Evolutionary conservation across 2,113 vertebrate species (phyloP).

Genomic region (Oceanites oceanicus): DNA sequence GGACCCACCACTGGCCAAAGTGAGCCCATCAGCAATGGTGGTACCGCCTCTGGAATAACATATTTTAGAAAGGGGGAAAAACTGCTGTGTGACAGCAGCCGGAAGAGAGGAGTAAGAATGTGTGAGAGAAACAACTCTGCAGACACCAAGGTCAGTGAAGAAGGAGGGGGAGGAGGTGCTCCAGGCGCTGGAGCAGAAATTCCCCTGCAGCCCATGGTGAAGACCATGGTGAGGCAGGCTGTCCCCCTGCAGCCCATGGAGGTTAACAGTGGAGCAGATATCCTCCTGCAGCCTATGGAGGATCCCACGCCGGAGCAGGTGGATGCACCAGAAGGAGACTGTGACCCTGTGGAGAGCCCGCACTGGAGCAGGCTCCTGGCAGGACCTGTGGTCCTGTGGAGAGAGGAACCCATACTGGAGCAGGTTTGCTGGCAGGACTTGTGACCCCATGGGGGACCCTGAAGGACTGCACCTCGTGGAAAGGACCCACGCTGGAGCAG

Average conservation of each 20-base stretch:
- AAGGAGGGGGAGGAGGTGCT: not conserved
- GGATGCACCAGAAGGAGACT: not conserved
- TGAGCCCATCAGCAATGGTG: fast-evolving
- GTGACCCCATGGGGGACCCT: not conserved
- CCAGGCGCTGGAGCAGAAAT: not conserved
- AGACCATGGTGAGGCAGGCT: not conserved
- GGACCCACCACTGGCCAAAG: fast-evolving
- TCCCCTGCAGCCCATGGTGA: not conserved
- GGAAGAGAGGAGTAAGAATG: not conserved
- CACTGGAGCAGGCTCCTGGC: not conserved
- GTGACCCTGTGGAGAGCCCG: fast-evolving
- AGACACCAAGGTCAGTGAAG: not conserved
- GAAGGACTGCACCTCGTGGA: not conserved
- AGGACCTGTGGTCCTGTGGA: not conserved
- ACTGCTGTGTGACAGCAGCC: not conserved
- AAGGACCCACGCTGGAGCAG: not conserved
- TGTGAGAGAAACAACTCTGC: not conserved
- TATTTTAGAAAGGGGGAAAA: not conserved
- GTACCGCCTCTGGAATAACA: fast-evolving
- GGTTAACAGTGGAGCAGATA: not conserved
- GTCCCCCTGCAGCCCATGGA: not conserved
- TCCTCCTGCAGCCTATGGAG: not conserved
- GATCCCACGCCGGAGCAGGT: not conserved
- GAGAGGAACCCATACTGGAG: not conserved
- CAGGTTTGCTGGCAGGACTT: not conserved